Conservation (phyloP, 2,888 invertebrate species). For the Tryphoninae sp. region DNA sequence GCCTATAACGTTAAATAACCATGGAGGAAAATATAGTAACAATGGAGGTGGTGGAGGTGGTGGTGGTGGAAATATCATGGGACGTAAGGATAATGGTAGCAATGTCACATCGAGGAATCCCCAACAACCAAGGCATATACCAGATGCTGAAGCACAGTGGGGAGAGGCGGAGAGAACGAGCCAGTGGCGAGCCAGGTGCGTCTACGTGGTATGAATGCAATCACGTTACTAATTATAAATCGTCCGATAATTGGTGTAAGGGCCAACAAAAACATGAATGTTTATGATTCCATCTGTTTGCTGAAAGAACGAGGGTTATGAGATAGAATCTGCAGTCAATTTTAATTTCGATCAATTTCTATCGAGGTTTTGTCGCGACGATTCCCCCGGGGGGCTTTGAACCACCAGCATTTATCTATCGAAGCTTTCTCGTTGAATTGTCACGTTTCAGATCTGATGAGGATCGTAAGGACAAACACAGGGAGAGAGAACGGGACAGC, state of each 20-base stretch:
- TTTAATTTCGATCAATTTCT: background rate
- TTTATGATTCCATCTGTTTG: background rate
- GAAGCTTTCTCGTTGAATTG: constrained; percentile 63
- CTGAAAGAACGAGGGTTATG: no score
- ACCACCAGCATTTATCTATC: constrained; percentile 59
- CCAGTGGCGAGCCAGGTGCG: constrained; percentile 81
- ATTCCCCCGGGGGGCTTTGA: constrained; percentile 15
- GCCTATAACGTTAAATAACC: constrained; percentile 79
- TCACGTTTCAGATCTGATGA: constrained; percentile 79
- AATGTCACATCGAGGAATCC: constrained; percentile 62
- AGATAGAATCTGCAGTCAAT: no score
- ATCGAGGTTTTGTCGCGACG: background rate
- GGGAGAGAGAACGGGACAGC: constrained; percentile 75
- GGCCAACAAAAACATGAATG: background rate
- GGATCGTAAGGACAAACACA: constrained; percentile 77
- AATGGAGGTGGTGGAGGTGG: constrained; percentile 67
- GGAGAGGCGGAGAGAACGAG: constrained; percentile 81
- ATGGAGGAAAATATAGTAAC: constrained; percentile 76
- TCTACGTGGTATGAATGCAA: constrained; percentile 80
- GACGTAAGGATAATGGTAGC: constrained; percentile 77
- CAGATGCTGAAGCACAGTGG: constrained; percentile 80
- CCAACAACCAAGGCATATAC: constrained; percentile 78
- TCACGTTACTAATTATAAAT: constrained; percentile 75
- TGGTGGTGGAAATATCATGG: constrained; percentile 36
- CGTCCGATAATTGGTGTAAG: constrained; percentile 12